Percentiles rank a stretch among this genome's conserved stretches.
Evolutionary conservation across 2,888 invertebrate genomes (phyloP).

Genomic region (Clivina fossor): DNA sequence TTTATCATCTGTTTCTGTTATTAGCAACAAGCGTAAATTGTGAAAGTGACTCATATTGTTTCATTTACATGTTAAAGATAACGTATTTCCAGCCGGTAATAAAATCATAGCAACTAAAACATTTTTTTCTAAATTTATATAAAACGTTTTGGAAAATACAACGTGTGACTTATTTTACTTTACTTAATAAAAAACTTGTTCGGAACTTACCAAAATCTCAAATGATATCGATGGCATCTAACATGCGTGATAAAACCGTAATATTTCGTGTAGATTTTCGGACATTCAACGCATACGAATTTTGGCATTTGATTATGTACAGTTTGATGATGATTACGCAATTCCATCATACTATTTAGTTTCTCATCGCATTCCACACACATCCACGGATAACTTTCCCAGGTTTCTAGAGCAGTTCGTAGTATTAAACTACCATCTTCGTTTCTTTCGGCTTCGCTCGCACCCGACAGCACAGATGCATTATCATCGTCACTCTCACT

Average conservation of each 20-base stretch:
- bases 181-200: too few species aligned
- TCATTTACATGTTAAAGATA: neutral
- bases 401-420: slow-evolving; percentile 46
- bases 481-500: slow-evolving; percentile 32
- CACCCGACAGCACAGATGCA: slow-evolving; percentile 39
- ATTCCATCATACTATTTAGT: slow-evolving; percentile 53
- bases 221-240: slow-evolving; percentile 61
- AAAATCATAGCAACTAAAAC: too few species aligned
- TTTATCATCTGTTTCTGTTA: too few species aligned
- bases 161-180: too few species aligned
- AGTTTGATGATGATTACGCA: slow-evolving; percentile 63
- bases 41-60: neutral
- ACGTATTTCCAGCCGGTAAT: neutral
- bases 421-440: slow-evolving; percentile 49
- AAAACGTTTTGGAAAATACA: too few species aligned
- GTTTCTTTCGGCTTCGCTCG: slow-evolving; percentile 46
- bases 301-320: slow-evolving; percentile 65
- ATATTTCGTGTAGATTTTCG: slow-evolving; percentile 64
- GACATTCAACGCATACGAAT: slow-evolving; percentile 68
- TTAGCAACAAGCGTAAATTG: too few species aligned
- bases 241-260: slow-evolving; percentile 66
- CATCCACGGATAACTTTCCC: slow-evolving; percentile 57
- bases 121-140: too few species aligned
- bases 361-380: slow-evolving; percentile 57
- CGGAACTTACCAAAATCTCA: slow-evolving; percentile 57